Conservation (phyloP, 2,888 invertebrate genomes). For the Hirtodrosophila cameraria region DNA sequence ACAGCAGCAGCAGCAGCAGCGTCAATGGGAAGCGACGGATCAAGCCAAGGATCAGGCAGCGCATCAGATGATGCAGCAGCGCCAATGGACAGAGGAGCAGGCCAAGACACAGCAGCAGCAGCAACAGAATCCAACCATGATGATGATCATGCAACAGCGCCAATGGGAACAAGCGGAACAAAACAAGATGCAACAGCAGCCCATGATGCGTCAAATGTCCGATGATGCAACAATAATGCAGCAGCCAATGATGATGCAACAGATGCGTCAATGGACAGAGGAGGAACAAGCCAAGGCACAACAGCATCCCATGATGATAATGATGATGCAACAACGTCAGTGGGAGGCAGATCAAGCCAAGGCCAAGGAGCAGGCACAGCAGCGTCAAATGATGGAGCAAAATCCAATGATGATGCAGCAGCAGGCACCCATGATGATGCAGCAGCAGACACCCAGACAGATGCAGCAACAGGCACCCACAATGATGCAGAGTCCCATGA, state of each 20-base stretch:
- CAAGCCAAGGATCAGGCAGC: slow-evolving; percentile 7
- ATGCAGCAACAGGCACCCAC: too few relatives aligned
- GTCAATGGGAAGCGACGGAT: slow-evolving; percentile 1
- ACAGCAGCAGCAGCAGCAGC: slow-evolving; percentile 9
- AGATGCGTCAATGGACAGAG: slow-evolving; percentile 4
- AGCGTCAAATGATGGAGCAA: slow-evolving; percentile 9
- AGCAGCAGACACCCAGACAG: background rate
- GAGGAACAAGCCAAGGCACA: slow-evolving; percentile 17
- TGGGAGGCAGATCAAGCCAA: slow-evolving; percentile 12
- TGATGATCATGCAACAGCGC: slow-evolving; percentile 10
- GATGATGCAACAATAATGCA: too few relatives aligned
- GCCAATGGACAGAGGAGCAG: slow-evolving; percentile 36
- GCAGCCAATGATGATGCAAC: too few relatives aligned
- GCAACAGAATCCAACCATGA: slow-evolving; percentile 8
- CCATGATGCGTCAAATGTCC: slow-evolving; percentile 12
- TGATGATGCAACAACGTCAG: slow-evolving; percentile 12
- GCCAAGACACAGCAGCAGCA: slow-evolving; percentile 8
- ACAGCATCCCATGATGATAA: slow-evolving; percentile 11
- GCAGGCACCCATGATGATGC: slow-evolving; percentile 10
- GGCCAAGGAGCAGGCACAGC: slow-evolving; percentile 4
- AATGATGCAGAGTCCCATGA: background rate
- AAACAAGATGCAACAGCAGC: slow-evolving; percentile 3
- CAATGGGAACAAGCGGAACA: slow-evolving; percentile 35
- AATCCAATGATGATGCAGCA: background rate
- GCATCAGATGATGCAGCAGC: slow-evolving; percentile 14